phyloP scores from a whole-genome alignment of 2,888 invertebrate genomes.

The Abrostola triplasia region DNA sequence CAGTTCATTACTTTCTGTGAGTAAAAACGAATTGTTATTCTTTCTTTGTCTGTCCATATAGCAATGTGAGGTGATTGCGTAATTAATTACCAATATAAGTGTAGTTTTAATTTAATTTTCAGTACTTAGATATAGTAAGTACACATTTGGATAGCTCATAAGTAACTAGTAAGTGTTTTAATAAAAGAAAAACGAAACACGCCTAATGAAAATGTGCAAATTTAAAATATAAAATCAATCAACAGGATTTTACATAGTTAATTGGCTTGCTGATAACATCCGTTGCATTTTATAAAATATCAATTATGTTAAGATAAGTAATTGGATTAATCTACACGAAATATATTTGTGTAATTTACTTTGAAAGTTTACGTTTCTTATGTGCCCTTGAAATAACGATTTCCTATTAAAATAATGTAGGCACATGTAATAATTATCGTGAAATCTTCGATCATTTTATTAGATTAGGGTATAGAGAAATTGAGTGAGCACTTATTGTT shows the following conservation, averaged over 20 bases:
- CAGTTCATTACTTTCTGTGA: too few species aligned
- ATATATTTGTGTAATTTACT: not conserved
- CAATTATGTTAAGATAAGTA: slow-evolving; percentile 12
- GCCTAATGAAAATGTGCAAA: too few species aligned
- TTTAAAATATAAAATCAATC: not conserved
- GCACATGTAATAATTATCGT: not conserved
- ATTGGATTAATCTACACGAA: slow-evolving; percentile 8
- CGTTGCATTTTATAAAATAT: slow-evolving; percentile 7
- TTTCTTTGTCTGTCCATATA: too few species aligned
- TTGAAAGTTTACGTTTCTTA: not conserved
- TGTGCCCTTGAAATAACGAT: not conserved
- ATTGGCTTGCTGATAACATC: slow-evolving; percentile 3
- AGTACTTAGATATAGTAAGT: too few species aligned
- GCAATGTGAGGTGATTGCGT: too few species aligned
- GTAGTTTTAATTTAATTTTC: too few species aligned
- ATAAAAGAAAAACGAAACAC: too few species aligned
- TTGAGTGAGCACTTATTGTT: not conserved
- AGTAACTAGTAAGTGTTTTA: too few species aligned
- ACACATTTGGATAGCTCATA: too few species aligned
- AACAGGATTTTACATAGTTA: not conserved
- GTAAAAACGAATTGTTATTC: too few species aligned
- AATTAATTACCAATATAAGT: too few species aligned
- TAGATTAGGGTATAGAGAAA: not conserved
- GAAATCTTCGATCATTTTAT: not conserved
- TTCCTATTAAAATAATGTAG: not conserved